Evolutionary conservation across 1,140 invertebrate species (phyloP).

Genomic region (Acarapis woodi): DNA sequence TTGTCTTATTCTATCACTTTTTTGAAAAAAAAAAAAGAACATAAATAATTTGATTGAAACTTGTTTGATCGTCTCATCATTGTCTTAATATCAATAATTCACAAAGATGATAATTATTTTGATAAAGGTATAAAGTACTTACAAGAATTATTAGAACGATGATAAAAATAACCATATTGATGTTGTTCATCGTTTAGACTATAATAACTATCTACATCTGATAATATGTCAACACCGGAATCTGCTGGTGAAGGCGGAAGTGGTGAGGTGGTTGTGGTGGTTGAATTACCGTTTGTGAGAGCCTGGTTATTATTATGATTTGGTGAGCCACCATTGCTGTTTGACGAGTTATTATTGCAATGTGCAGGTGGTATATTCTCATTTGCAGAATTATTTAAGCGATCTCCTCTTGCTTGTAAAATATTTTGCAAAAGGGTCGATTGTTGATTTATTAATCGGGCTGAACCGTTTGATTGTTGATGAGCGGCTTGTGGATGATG

Average conservation of each 20-base stretch:
- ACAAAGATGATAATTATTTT: no score
- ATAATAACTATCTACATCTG: conserved; percentile 77
- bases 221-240: conserved; percentile 76
- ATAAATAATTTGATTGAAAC: no score
- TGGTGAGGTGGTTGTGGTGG: conserved; percentile 22
- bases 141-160: background rate
- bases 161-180: conserved; percentile 8
- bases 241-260: conserved; percentile 84
- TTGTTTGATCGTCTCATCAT: no score
- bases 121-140: no score
- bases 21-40: no score
- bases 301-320: background rate
- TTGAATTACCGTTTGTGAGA: background rate
- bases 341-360: conserved; percentile 6
- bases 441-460: no score
- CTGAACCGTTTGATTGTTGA: no score
- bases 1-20: no score
- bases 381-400: no score
- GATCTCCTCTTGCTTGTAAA: conserved; percentile 7
- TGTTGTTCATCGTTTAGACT: conserved; percentile 42
- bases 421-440: conserved; percentile 9
- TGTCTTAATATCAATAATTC: no score
- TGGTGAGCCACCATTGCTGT: background rate
- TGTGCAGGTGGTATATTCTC: no score
- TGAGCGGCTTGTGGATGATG: no score